Percentiles rank a stretch among this genome's conserved stretches.
Evolutionary conservation across 2,797 vertebrate species (phyloP).

Genomic region (Cygnus olor): DNA sequence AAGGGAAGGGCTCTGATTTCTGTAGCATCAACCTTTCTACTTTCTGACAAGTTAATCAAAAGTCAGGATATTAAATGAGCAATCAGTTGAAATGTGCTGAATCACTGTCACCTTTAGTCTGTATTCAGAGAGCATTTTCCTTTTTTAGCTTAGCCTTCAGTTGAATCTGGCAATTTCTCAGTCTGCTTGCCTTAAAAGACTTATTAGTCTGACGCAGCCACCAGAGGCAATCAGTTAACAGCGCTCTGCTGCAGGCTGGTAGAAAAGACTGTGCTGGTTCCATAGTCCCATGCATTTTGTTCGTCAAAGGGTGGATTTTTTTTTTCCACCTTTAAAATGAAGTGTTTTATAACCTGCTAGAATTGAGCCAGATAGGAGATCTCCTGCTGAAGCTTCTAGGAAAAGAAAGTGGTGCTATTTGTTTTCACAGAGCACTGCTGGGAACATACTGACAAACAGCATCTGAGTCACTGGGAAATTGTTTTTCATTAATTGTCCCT

Average conservation of each 20-base stretch:
- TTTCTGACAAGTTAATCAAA: constrained; percentile 61
- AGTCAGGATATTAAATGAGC: constrained; percentile 53
- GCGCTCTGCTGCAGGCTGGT: not conserved
- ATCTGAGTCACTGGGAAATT: not conserved
- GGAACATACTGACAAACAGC: not conserved
- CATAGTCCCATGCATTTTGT: not conserved
- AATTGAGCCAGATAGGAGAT: not conserved
- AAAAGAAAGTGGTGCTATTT: not conserved
- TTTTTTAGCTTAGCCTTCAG: constrained; percentile 47
- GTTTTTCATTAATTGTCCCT: not conserved
- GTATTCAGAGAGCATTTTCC: constrained; percentile 47
- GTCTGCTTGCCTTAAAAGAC: constrained; percentile 33
- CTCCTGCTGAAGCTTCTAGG: not conserved
- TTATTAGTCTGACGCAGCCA: not conserved
- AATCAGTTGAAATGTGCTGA: constrained; percentile 61
- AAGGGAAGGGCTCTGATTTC: not conserved
- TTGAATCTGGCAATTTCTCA: constrained; percentile 50
- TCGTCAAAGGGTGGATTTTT: not conserved
- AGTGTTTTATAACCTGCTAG: not conserved
- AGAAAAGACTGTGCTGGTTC: not conserved
- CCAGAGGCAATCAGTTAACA: not conserved
- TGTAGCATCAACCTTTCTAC: constrained; percentile 23
- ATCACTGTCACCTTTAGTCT: constrained; percentile 71
- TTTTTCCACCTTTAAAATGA: not conserved
- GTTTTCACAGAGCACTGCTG: not conserved